Evolutionary conservation across 2,113 vertebrate genomes (phyloP).

Genomic region (Myanophis thanlyinensis): DNA sequence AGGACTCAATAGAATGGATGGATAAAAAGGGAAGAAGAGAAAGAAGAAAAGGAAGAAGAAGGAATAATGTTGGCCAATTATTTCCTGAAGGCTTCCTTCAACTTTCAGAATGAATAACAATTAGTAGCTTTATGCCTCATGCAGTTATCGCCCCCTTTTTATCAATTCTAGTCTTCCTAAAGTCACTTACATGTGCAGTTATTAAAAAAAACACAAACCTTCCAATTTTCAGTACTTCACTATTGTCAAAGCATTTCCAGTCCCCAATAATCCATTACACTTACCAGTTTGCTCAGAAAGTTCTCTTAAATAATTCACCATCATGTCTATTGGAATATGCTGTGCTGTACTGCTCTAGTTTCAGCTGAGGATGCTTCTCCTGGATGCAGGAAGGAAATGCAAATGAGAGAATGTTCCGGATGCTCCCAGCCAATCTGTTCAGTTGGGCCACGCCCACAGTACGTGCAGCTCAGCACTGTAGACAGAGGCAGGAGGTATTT

Average conservation of each 20-base stretch:
- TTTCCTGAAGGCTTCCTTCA: not conserved
- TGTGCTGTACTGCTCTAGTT: not conserved
- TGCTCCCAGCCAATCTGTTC: not conserved
- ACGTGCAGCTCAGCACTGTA: conserved; percentile 64
- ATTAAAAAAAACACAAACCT: not conserved
- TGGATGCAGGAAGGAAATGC: not conserved
- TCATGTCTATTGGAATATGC: too few relatives aligned
- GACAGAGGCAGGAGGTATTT: not conserved
- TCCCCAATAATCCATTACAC: not conserved
- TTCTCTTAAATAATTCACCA: not conserved
- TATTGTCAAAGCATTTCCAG: not conserved
- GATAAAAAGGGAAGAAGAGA: not conserved
- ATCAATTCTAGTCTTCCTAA: not conserved
- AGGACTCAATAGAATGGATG: not conserved
- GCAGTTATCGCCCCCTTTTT: not conserved
- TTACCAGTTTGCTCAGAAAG: not conserved
- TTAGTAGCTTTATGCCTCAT: not conserved
- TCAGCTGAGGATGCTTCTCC: not conserved
- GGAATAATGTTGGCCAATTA: not conserved
- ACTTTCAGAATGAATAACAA: not conserved
- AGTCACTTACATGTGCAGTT: not conserved
- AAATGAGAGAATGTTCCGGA: conserved; percentile 2
- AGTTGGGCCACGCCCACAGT: conserved; percentile 52
- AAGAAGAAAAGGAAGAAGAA: not conserved
- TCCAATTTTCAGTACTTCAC: not conserved